Evolutionary conservation across 2,797 vertebrate species (phyloP), one percentile per base, ranked within the genome.

Genomic region (Salmo trutta): DNA sequence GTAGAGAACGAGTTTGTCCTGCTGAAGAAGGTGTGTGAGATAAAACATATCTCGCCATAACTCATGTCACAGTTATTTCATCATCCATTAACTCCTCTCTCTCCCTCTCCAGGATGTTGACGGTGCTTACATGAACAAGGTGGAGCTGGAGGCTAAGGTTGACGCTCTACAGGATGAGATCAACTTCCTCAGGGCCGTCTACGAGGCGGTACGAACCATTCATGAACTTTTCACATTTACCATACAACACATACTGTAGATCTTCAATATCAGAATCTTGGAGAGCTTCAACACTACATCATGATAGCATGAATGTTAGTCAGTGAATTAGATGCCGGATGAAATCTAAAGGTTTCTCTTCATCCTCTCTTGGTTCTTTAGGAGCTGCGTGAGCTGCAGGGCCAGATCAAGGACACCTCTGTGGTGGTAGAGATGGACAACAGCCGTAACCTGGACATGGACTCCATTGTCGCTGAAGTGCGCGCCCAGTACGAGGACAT

Each of bases 1-100:
- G 96, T 95, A 2, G 98, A 99, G 88, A 99, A 99, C 0, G 97
- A 99, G 16, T 99, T 99, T 83, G 98, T 99, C 81, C 84, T 99
- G 83, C 90, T 99, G 82, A 99, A 99, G 94, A 99, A 99, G 96
- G 98, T 24, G 4, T 69, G 17, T 99, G 36, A 15, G 69, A 80
- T 67, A 53, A n/a, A 64, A 16, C 71, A 47, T 7, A 0, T 6
- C 3, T 1, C n/a, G 8, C 2, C 31, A 52, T 21, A 47, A n/a
- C 51, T 1, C 14, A n/a, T 54, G 1, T 4, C 14, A 0, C n/a
- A 47, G 69, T 5, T 47, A 47, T 47, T 47, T 14, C 10, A 47
- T 47, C 41, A 47, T 47, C 41, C 41, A 71, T 71, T 10, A 76
- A 21, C 10, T 77, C 62, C 21, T 8, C 33, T 74, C 29, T 12